Base-by-base conservation (phyloP, 2,797 vertebrate genomes). In the Morus bassanus region DNA sequence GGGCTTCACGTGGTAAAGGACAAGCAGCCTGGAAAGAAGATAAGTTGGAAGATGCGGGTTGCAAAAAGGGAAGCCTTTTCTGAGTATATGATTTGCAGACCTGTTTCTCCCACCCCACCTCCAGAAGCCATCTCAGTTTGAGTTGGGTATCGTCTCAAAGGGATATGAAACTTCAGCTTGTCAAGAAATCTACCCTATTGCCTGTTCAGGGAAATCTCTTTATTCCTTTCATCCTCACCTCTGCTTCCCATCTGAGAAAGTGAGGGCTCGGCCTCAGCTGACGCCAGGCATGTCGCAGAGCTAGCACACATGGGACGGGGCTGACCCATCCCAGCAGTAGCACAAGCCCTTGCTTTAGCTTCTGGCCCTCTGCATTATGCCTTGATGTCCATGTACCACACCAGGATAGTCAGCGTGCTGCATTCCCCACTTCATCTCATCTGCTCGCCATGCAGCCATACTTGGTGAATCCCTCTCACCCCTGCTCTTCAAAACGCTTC, bases 291-390 rank as follows among this genome's bases (percentile, higher is more conserved):
- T 19, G n/a, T 37, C 6, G 2, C 75, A 57, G 85, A 70, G 64
- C 59, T 54, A 2, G 15, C 65, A 17, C 46, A 10, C 3, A 0
- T 18, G 77, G 53, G 50, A 39, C 56, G 56, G 35, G 28, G 5
- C 82, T 56, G 35, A 11, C 17, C 61, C 72, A 37, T 54, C 68
- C 45, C 37, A 72, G 74, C 54, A 76, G 43, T 4, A 94, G 54
- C 76, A 79, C 33, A 48, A 90, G 45, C 56, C 83, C 30, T 92
- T 80, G 74, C 74, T 92, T 70, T 77, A 89, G 48, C 70, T 82
- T 92, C 60, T 79, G 51, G 15, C 56, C 57, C 23, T 74, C 45
- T 88, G 72, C 61, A 11, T 61, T 88, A 6, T 72, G 63, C 74
- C 43, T 59, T n/a, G 76, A 45, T 70, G 83, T 46, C 77, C 35